Percentiles rank a stretch among this genome's conserved stretches.
phyloP scores from a whole-genome alignment of 2,797 vertebrate genomes.

The Peromyscus nudipes region DNA sequence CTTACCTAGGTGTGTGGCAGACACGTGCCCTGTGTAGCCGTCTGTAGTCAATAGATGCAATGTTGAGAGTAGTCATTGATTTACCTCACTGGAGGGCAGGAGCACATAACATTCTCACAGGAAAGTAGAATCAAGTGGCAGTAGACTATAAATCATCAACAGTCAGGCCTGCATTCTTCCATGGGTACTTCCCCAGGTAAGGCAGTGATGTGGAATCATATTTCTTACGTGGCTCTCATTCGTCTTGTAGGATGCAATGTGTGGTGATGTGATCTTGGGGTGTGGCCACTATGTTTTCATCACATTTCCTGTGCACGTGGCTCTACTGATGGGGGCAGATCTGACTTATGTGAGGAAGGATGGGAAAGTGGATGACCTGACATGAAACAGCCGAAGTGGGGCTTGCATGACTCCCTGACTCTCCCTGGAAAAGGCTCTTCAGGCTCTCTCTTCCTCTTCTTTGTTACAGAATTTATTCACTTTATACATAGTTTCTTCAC shows the following conservation, averaged over 20 bases:
- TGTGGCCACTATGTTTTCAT: fast-evolving
- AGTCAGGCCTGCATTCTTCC: neutral
- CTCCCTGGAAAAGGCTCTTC: neutral
- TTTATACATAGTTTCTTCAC: neutral
- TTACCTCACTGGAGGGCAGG: neutral
- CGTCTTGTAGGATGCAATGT: fast-evolving
- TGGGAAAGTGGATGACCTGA: neutral
- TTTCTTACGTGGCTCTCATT: neutral
- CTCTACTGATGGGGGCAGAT: neutral
- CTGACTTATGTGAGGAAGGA: neutral
- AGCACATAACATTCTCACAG: neutral
- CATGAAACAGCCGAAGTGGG: fast-evolving
- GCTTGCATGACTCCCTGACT: neutral
- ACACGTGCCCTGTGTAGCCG: fast-evolving
- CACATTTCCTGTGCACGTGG: fast-evolving
- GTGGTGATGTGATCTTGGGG: neutral
- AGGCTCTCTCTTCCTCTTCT: neutral
- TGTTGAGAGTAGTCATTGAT: neutral
- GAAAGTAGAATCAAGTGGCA: neutral
- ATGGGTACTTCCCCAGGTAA: neutral
- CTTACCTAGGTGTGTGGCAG: neutral
- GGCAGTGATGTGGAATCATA: neutral
- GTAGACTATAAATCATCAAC: neutral
- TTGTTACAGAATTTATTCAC: neutral
- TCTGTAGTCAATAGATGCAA: no score